These are phyloP conservation scores for Odontesthes bonariensis DNA, from an alignment of 2,113 vertebrate species.

Conservation along the genomic window DNA sequence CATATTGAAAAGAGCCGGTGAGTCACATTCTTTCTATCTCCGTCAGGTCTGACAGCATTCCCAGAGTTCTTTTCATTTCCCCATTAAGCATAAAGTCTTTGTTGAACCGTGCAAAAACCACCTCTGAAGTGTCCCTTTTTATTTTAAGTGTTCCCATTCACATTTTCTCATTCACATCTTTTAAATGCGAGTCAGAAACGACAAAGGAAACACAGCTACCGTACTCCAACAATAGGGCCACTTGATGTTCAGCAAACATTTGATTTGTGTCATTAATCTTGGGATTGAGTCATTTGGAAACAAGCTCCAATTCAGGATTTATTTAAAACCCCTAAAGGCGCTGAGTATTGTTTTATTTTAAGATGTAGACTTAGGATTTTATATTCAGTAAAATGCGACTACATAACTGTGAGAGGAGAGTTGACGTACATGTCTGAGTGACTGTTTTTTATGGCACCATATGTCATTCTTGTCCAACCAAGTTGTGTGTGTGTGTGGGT, in stretches of 20 bases:
- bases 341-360: background rate
- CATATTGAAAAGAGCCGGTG: no score
- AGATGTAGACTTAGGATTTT: conserved; percentile 2
- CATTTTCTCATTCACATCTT: no score
- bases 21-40: background rate
- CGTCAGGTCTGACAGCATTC: background rate
- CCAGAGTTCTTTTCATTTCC: background rate
- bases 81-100: background rate
- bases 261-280: conserved; percentile 15
- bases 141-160: no score
- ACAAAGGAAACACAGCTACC: no score
- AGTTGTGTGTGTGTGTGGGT: conserved; percentile 1
- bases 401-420: background rate
- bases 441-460: background rate
- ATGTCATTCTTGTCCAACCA: conserved; percentile 4
- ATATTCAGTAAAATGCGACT: conserved; percentile 17
- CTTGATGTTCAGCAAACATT: background rate
- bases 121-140: no score
- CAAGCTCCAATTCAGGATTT: background rate
- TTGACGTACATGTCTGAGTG: background rate
- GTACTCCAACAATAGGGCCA: no score
- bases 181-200: no score
- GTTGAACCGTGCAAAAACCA: background rate
- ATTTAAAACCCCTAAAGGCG: background rate
- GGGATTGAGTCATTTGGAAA: conserved; percentile 14